These are phyloP conservation scores for Mesocricetus auratus DNA, from an alignment of 2,113 vertebrate genomes.

Conservation along the genomic window DNA sequence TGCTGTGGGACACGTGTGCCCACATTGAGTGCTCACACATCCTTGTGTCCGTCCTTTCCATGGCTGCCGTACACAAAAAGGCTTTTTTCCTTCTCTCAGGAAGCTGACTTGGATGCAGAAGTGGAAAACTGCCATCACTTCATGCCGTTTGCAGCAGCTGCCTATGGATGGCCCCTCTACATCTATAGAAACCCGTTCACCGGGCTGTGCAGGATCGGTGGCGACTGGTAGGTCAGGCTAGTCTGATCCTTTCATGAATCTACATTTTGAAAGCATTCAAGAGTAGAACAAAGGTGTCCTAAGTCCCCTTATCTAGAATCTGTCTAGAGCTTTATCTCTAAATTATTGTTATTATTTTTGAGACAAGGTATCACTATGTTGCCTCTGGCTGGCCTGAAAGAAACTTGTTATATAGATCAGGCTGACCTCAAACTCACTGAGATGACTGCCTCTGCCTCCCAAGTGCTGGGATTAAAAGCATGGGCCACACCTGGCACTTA, in stretches of 20 bases:
- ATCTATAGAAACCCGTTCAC: slow-evolving; percentile 93
- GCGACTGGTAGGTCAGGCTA: slow-evolving; percentile 92
- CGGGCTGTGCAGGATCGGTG: slow-evolving; percentile 92
- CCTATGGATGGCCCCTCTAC: slow-evolving; percentile 97
- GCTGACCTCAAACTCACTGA: neutral
- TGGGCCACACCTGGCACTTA: neutral
- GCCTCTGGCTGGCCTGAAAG: neutral
- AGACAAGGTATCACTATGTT: neutral
- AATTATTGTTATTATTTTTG: too few species aligned
- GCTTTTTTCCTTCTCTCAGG: slow-evolving; percentile 82
- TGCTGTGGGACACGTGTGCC: neutral
- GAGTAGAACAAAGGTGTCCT: neutral
- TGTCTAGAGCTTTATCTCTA: neutral
- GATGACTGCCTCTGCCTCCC: neutral
- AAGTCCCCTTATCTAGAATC: neutral
- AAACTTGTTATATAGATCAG: neutral
- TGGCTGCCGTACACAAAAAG: neutral
- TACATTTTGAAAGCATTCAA: neutral
- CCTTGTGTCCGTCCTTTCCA: neutral
- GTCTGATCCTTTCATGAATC: neutral
- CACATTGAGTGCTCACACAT: neutral
- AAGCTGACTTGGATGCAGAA: slow-evolving; percentile 91
- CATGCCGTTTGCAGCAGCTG: slow-evolving; percentile 95
- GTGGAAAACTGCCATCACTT: slow-evolving; percentile 94
- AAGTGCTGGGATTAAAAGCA: neutral